Percentiles rank a stretch among this genome's conserved stretches.
Evolutionary conservation across 2,888 invertebrate species (phyloP).

Genomic region (Drosophila phalerata): DNA sequence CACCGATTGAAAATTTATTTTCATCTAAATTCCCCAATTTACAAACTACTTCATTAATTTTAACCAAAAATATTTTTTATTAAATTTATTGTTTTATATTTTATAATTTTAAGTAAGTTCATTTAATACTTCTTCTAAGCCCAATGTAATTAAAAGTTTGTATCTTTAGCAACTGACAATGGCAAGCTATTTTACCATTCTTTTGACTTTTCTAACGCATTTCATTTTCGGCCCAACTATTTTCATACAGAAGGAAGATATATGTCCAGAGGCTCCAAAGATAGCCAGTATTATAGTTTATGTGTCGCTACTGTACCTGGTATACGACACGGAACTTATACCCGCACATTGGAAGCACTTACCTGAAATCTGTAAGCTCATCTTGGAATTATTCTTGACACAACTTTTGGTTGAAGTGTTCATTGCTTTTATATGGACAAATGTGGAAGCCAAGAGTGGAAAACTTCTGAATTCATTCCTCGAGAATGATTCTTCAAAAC

Average conservation of each 20-base stretch:
- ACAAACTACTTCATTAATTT: not conserved
- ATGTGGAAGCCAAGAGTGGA: not conserved
- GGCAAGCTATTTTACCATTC: not conserved
- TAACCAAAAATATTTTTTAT: not conserved
- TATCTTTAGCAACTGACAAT: not conserved
- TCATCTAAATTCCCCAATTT: too few relatives aligned
- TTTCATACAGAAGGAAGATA: not conserved
- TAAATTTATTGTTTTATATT: not conserved
- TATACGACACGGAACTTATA: not conserved
- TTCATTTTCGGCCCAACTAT: not conserved
- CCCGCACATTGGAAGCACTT: not conserved
- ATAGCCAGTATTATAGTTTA: slow-evolving; percentile 3
- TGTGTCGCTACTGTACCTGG: not conserved
- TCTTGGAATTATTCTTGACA: not conserved
- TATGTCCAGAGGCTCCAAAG: not conserved
- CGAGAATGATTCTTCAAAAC: too few relatives aligned
- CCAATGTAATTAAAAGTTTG: not conserved
- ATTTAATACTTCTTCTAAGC: not conserved
- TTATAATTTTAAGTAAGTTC: not conserved
- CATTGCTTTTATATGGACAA: not conserved
- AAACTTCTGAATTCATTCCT: not conserved
- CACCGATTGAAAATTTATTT: not conserved
- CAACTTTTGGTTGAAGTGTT: not conserved
- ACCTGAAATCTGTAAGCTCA: not conserved
- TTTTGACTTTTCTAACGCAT: not conserved